Conservation (phyloP, 1,140 invertebrate species). For the Vanessa atalanta region DNA sequence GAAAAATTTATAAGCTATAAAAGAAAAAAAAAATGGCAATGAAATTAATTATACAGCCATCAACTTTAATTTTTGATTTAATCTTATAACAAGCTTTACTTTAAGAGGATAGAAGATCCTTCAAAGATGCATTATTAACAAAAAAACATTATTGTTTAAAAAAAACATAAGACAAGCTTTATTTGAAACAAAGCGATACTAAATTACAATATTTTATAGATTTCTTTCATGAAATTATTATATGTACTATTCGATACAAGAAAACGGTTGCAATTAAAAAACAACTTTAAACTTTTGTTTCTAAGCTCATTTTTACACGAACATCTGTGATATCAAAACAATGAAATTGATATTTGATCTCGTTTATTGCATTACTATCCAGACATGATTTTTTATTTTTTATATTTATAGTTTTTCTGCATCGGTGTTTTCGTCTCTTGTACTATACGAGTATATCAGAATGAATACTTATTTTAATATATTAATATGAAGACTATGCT, state of each 20-base stretch:
- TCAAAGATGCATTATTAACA: too few relatives aligned
- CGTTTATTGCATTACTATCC: neutral
- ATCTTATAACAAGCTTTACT: too few relatives aligned
- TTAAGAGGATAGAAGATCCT: neutral
- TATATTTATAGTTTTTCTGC: neutral
- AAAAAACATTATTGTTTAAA: too few relatives aligned
- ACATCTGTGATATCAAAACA: neutral
- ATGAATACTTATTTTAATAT: too few relatives aligned
- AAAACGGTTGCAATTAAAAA: neutral
- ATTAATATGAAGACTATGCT: too few relatives aligned
- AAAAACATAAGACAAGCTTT: too few relatives aligned
- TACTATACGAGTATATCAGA: too few relatives aligned
- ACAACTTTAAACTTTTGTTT: neutral
- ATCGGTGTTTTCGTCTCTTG: too few relatives aligned
- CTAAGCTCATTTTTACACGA: neutral
- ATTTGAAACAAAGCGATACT: neutral
- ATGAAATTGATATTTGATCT: constrained; percentile 14
- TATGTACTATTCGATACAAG: neutral
- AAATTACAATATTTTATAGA: neutral
- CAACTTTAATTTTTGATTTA: too few relatives aligned
- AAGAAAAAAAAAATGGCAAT: too few relatives aligned
- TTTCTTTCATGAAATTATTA: neutral
- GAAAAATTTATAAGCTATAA: too few relatives aligned
- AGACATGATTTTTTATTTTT: neutral
- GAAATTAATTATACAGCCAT: too few relatives aligned